Evolutionary conservation across 2,113 vertebrate genomes (phyloP).

Genomic region (Silurus meridionalis): DNA sequence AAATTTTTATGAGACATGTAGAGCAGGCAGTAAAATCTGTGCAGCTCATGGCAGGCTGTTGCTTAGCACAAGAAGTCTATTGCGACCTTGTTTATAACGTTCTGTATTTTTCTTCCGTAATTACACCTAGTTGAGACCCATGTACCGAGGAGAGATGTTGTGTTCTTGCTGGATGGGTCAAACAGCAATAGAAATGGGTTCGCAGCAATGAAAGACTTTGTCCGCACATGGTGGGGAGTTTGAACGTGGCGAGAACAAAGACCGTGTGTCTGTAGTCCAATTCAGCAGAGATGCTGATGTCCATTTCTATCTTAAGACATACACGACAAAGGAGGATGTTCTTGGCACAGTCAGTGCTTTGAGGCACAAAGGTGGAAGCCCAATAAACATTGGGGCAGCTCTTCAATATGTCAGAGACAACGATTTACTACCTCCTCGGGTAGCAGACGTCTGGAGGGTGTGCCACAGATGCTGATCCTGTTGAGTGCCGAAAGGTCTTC

Average conservation of each 20-base stretch:
- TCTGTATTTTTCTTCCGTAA: not conserved
- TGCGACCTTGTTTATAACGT: no score
- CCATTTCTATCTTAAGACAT: slow-evolving; percentile 57
- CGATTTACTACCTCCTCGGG: slow-evolving; percentile 72
- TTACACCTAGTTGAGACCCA: not conserved
- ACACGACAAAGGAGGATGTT: slow-evolving; percentile 52
- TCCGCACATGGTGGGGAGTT: slow-evolving; percentile 53
- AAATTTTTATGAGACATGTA: not conserved
- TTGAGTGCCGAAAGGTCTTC: slow-evolving; percentile 73
- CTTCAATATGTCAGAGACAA: slow-evolving; percentile 68
- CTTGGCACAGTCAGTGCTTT: slow-evolving; percentile 36
- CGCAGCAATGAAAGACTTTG: slow-evolving; percentile 53
- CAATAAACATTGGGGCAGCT: slow-evolving; percentile 70
- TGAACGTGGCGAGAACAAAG: slow-evolving; percentile 53
- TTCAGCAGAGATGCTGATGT: slow-evolving; percentile 55
- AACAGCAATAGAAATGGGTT: slow-evolving; percentile 53
- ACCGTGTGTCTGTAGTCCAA: slow-evolving; percentile 56
- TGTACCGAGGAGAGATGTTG: slow-evolving; percentile 45
- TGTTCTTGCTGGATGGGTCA: slow-evolving; percentile 55
- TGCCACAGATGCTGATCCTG: slow-evolving; percentile 77
- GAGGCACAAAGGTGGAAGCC: slow-evolving; percentile 58
- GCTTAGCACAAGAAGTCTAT: not conserved
- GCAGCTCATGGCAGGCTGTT: slow-evolving; percentile 30
- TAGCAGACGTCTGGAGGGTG: slow-evolving; percentile 73
- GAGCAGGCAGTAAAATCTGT: not conserved